phyloP scores from a whole-genome alignment of 2,888 invertebrate genomes.

The Rhagophthalmus giganteus region DNA sequence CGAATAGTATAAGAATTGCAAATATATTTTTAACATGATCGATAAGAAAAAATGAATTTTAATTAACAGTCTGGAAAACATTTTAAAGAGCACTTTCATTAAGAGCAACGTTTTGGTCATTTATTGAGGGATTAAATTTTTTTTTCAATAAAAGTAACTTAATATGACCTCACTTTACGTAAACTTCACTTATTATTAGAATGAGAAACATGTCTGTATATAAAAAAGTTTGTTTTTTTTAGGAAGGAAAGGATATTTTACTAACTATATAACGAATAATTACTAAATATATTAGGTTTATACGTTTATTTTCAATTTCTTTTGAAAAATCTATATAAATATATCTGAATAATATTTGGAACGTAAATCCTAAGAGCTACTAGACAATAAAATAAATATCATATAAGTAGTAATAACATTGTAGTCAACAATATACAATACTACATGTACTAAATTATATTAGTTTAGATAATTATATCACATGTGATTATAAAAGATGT shows the following conservation, averaged over 20 bases:
- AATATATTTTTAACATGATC: too few relatives aligned
- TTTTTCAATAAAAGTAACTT: constrained; percentile 1
- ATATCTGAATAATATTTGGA: constrained; percentile 14
- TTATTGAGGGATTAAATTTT: constrained; percentile 5
- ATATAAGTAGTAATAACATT: not conserved
- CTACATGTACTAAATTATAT: constrained; percentile 17
- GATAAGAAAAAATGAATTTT: too few relatives aligned
- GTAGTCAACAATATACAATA: constrained; percentile 15
- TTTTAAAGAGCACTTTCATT: too few relatives aligned
- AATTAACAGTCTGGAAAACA: too few relatives aligned
- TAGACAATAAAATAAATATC: constrained; percentile 1
- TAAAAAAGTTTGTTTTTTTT: too few relatives aligned
- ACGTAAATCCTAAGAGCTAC: constrained; percentile 10
- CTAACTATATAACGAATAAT: constrained; percentile 48
- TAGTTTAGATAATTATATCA: constrained; percentile 21
- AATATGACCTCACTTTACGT: too few relatives aligned
- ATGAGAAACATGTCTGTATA: too few relatives aligned
- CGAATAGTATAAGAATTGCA: not conserved
- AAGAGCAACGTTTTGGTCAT: too few relatives aligned
- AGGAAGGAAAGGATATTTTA: constrained; percentile 39
- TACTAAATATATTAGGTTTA: constrained; percentile 47
- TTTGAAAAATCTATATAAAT: constrained; percentile 25
- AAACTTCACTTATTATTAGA: too few relatives aligned
- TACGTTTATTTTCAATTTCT: constrained; percentile 46
- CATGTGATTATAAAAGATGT: constrained; percentile 7